Evolutionary conservation across 1,140 invertebrate genomes (phyloP), one percentile per base, ranked within the genome.

Genomic region (Ylistrum balloti): DNA sequence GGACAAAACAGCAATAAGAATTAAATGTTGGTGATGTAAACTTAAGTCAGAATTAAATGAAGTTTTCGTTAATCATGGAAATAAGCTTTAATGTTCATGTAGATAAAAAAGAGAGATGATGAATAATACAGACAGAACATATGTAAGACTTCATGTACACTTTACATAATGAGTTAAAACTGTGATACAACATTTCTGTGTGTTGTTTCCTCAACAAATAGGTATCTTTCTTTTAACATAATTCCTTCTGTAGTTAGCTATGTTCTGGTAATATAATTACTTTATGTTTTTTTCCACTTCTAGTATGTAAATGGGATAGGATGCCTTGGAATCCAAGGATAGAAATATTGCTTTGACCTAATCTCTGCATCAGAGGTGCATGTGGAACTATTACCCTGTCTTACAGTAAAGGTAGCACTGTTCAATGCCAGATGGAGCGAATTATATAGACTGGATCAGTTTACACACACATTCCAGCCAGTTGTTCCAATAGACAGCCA

Each of bases 381-480:
- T 74, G 56, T 74, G 56, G 56, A n/a, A 74, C 56, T 74, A 74
- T 74, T 74, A 74, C 56, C 9, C 56, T 74, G 56, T 74, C 56
- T 74, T 74, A 74, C 56, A 74, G 22, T 3, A 74, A 74, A 74
- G 56, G 56, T 28, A 74, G 56, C n/a, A 74, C 22, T 74, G 56
- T 74, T 74, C 56, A 74, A 74, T 74, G 56, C 56, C 56, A 74
- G 56, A 74, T 74, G 56, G 56, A 28, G 56, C 28, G 56, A 28
- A 74, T 74, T 74, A 74, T 74, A 74, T 74, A 74, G 56, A 74
- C 22, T 28, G 56, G 56, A 74, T 74, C 56, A 74, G 56, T 74
- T 74, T 74, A 74, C 56, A 74, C 56, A 74, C 56, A 74, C 56
- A 74, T 74, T 74, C 56, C 56, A 74, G 22, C 56, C 56, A 74